Evolutionary conservation across 2,113 vertebrate genomes (phyloP).

Genomic region (Galeopterus variegatus): DNA sequence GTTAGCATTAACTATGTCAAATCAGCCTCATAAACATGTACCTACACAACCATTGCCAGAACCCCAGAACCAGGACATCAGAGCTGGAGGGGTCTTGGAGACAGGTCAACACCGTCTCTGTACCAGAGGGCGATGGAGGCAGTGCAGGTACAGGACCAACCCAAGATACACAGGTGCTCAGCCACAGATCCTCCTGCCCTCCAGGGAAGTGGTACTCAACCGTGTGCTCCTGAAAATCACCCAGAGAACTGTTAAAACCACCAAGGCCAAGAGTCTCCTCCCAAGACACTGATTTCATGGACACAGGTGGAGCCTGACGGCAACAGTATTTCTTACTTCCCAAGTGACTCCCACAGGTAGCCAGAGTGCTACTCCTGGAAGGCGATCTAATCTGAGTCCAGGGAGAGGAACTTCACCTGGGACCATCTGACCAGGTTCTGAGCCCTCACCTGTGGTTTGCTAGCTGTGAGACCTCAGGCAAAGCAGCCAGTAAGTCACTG

Average conservation of each 20-base stretch:
- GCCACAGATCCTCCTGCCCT: not conserved
- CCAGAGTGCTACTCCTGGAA: not conserved
- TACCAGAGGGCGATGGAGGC: too few species aligned
- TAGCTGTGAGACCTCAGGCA: not conserved
- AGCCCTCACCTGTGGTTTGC: not conserved
- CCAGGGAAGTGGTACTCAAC: not conserved
- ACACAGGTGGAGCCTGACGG: not conserved
- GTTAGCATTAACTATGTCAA: not conserved
- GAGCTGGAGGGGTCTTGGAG: not conserved
- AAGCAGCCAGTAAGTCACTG: not conserved
- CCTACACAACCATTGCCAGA: not conserved
- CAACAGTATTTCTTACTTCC: not conserved
- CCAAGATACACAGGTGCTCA: not conserved
- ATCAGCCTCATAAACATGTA: constrained; percentile 10
- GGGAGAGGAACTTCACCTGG: not conserved
- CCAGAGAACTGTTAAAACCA: not conserved
- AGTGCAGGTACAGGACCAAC: not conserved
- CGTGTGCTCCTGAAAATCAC: not conserved
- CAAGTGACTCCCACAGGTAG: not conserved
- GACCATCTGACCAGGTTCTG: not conserved
- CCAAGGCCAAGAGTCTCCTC: not conserved
- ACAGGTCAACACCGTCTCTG: not conserved
- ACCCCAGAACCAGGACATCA: not conserved
- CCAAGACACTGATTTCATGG: not conserved
- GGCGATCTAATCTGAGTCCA: not conserved